Base-by-base conservation (phyloP, 1,140 invertebrate species). In the Papilio polytes region DNA sequence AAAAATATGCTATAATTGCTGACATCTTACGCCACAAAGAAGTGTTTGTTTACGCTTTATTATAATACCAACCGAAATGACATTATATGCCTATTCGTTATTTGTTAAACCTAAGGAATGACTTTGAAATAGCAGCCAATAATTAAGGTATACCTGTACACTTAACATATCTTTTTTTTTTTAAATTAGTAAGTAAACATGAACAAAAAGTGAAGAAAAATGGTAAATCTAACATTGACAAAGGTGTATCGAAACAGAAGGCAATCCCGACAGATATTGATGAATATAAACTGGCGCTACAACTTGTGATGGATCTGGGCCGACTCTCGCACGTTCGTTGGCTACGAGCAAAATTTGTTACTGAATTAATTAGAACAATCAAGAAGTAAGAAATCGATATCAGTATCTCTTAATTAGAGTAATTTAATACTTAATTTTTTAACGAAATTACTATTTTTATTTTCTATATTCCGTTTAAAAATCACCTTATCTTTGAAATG, bases 291-390 rank as follows among this genome's bases (percentile, higher is more conserved):
- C 86, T 91, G 78, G 85, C 90, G 0, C 13, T 91, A 7, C 84
- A 90, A n/a, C 81, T 94, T 18, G 85, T 92, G 26, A 89, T 84
- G 0, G 91, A 94, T 12, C 93, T 88, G 66, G 89, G 91, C 4
- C 87, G 92, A 31, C 78, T 90, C 13, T 80, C 92, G 31, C 88
- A 92, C 74, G 88, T 91, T 46, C 80, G 89, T 74, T 94, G 93
- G 93, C n/a, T 94, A 48, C 88, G 92, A 81, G 85, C 85, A 10
- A 89, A 90, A 56, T 80, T 93, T 51, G 26, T 91, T 46, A 93
- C 89, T 76, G 85, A 90, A 72, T 84, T 93, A 0, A 82, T 93
- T 44, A 77, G 81, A 26, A 79, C 87, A 13, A 88, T 93, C n/a
- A 46, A 90, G 51, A 93, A 83, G 92, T 93, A 87, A 82, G 82